Base-by-base conservation (phyloP, 2,113 vertebrate genomes). In the Elanoides forficatus region DNA sequence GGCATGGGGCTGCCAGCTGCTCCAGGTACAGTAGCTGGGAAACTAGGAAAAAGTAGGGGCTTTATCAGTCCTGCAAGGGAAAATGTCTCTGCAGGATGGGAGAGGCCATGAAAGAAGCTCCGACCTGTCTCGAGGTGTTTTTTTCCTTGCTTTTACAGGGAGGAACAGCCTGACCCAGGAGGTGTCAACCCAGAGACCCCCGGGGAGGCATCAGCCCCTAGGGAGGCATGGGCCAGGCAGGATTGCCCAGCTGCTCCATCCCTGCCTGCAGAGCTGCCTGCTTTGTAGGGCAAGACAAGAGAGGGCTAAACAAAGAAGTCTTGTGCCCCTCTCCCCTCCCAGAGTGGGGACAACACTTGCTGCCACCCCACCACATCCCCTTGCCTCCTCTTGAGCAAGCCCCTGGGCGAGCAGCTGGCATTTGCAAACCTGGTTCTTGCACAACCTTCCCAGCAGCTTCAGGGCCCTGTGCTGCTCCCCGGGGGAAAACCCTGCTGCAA, bases 1-100 rank as follows among this genome's bases (percentile, higher is more conserved):
- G 26, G 15, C 82, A 10, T 1, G 0, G 87, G n/a, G 67, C 53
- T 23, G 62, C 29, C 22, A 1, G 43, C 47, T 27, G 38, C 86
- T 85, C n/a, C 10, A 0, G 4, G 34, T 45, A 1, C 0, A 6
- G 38, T 5, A 0, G 42, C 32, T 30, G 81, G 55, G 30, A 67
- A 80, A 59, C 9, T 2, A 30, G 70, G 65, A 40, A 43, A 59
- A 40, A 26, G 2, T 50, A n/a, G 43, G 25, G 67, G 21, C 38
- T 45, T 58, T 16, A 18, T 34, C 13, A 0, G 10, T 32, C n/a
- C 71, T 56, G 62, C 2, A 1, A 43, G 23, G 48, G 9, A 59
- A 66, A 43, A 27, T 17, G 19, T n/a, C 42, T 27, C 60, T 50
- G 38, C 42, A 8, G 75, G 36, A 18, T 11, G 83, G 71, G 52